Conservation (phyloP, 2,113 vertebrate genomes). For the Salvelinus sp. region DNA sequence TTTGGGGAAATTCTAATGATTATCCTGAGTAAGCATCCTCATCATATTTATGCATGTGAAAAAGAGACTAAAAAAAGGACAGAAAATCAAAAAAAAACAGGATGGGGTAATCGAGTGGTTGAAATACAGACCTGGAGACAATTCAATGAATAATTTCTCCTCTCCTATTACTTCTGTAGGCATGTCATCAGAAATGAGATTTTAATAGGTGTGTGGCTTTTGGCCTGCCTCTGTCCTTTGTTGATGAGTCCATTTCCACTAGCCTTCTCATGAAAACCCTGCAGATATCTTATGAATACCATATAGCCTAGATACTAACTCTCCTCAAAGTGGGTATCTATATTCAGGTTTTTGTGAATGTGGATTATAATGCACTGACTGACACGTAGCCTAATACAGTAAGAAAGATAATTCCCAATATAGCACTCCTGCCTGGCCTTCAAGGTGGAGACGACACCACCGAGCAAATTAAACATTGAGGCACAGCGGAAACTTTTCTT, state of each 20-base stretch:
- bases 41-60: conserved; percentile 42
- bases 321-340: not conserved
- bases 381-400: not conserved
- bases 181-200: not conserved
- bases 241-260: not conserved
- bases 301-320: not conserved
- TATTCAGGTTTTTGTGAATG: not conserved
- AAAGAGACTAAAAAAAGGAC: conserved; percentile 27
- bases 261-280: not conserved
- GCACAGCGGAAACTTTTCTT: conserved; percentile 6
- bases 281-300: too few relatives aligned
- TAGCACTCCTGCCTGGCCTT: not conserved
- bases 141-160: too few relatives aligned
- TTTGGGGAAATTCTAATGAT: not conserved
- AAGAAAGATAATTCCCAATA: conserved; percentile 3
- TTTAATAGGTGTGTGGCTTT: not conserved
- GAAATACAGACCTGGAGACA: too few relatives aligned
- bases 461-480: not conserved
- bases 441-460: conserved; percentile 20
- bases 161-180: not conserved
- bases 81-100: conserved; percentile 26
- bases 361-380: not conserved
- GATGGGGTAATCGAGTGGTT: not conserved
- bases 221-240: not conserved
- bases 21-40: conserved; percentile 31